phyloP scores from a whole-genome alignment of 2,113 vertebrate species.

The Peromyscus polionotus region DNA sequence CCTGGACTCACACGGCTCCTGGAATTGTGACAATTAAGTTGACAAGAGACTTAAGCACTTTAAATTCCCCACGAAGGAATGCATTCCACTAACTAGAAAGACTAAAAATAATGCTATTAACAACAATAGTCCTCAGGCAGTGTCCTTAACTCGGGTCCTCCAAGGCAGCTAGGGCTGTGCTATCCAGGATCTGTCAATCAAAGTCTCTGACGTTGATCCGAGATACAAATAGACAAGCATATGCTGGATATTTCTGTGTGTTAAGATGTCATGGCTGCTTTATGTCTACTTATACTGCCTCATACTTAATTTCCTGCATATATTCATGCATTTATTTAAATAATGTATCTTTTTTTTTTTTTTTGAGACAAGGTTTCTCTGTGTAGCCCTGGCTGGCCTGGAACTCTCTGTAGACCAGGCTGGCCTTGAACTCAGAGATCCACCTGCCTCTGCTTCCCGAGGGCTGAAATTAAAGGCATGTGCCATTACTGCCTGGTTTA shows the following conservation, averaged over 20 bases:
- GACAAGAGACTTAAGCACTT: conserved; percentile 74
- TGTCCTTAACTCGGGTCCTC: background rate
- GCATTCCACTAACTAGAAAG: conserved; percentile 50
- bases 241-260: background rate
- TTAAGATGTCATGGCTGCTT: background rate
- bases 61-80: conserved; percentile 75
- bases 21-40: conserved; percentile 43
- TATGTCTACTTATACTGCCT: background rate
- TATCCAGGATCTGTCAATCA: background rate
- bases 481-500: background rate
- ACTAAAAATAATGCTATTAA: conserved; percentile 74
- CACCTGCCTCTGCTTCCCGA: background rate
- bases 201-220: background rate
- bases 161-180: background rate
- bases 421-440: background rate
- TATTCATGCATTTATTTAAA: background rate
- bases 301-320: background rate
- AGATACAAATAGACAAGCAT: background rate
- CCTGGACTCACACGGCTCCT: conserved; percentile 15
- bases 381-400: background rate
- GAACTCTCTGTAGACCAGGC: background rate
- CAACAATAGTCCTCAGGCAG: background rate
- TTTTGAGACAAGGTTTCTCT: background rate
- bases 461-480: background rate
- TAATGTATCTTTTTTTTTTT: background rate